Conservation (phyloP, 1,140 invertebrate genomes). For the Helicoverpa armigera region DNA sequence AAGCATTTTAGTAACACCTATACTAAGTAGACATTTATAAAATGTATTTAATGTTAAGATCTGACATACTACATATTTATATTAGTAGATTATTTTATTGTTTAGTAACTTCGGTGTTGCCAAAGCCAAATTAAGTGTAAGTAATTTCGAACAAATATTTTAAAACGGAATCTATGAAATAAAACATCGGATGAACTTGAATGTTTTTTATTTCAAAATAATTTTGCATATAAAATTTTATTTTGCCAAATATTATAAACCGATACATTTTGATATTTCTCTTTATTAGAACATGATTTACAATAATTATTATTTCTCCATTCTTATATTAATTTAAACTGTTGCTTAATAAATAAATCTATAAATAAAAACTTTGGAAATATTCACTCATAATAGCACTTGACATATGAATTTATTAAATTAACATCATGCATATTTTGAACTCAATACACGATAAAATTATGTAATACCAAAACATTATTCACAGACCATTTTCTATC, state of each 20-base stretch:
- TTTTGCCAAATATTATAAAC: not conserved
- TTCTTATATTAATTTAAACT: constrained; percentile 18
- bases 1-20: constrained; percentile 48
- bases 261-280: not conserved
- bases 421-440: not conserved
- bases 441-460: not conserved
- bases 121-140: constrained; percentile 62
- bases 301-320: not conserved
- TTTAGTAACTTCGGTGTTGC: constrained; percentile 51
- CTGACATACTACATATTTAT: constrained; percentile 26
- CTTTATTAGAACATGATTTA: constrained; percentile 5
- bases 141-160: constrained; percentile 50
- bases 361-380: constrained; percentile 51
- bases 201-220: constrained; percentile 19
- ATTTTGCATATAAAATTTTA: constrained; percentile 28
- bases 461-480: not conserved
- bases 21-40: constrained; percentile 28
- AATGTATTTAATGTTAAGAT: constrained; percentile 34
- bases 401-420: constrained; percentile 8
- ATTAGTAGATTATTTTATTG: constrained; percentile 23
- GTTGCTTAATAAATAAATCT: constrained; percentile 50
- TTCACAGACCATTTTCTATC: not conserved
- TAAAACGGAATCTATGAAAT: constrained; percentile 51
- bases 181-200: constrained; percentile 45
- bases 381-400: constrained; percentile 36